Evolutionary conservation across 2,113 vertebrate species (phyloP).

Genomic region (Thinocorus orbignyianus): DNA sequence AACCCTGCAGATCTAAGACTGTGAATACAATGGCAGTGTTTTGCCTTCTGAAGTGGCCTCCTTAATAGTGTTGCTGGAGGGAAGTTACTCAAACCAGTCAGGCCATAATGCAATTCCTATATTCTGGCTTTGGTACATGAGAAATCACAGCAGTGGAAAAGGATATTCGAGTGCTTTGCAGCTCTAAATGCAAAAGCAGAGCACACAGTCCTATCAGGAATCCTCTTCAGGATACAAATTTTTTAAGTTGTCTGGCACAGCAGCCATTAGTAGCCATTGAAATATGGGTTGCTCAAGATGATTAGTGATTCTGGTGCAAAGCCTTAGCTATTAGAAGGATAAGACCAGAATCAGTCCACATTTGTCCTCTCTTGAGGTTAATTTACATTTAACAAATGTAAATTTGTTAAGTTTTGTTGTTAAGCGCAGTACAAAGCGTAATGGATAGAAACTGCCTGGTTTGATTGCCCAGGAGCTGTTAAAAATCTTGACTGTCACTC

Average conservation of each 20-base stretch:
- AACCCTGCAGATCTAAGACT: not conserved
- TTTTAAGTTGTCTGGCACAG: not conserved
- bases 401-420: no score
- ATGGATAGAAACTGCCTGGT: not conserved
- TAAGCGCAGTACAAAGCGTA: not conserved
- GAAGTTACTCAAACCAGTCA: not conserved
- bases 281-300: not conserved
- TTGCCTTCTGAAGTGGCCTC: not conserved
- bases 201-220: not conserved
- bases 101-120: not conserved
- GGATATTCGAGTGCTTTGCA: not conserved
- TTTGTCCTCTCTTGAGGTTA: not conserved
- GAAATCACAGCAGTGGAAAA: not conserved
- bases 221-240: not conserved
- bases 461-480: not conserved
- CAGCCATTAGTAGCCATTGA: not conserved
- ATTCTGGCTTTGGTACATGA: not conserved
- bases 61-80: not conserved
- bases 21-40: not conserved
- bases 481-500: not conserved
- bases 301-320: constrained; percentile 14
- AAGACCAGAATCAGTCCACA: not conserved
- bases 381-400: constrained; percentile 11
- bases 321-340: not conserved
- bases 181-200: not conserved